Evolutionary conservation across 2,888 invertebrate species (phyloP), one percentile per base, ranked within the genome.

Genomic region (Mayetiola destructor): DNA sequence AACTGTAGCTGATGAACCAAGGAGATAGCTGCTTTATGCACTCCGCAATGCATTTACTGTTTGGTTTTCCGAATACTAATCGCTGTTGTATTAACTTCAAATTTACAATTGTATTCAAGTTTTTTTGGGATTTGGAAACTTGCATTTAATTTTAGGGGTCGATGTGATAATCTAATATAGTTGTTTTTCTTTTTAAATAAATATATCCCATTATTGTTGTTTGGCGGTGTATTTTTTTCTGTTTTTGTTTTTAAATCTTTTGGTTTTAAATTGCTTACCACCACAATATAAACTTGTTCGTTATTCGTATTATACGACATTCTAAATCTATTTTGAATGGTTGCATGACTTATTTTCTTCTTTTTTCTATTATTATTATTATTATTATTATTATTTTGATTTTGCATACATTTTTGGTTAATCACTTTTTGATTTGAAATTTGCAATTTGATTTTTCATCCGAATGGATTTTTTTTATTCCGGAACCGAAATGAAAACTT

Each of bases 81-180:
- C 48, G 48, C 27, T 4, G 27, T n/a, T 48, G 48, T 48, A 48
- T 48, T 48, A 48, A 48, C 48, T 48, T 14, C 21, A 21, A 14
- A 9, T 14, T 23, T 42, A 42, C 42, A 42, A n/a, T 42, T 42
- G 42, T 42, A 42, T 42, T 42, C 23, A 23, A 48, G n/a, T n/a
- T n/a, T n/a, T n/a, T n/a, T n/a, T n/a, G n/a, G n/a, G n/a, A 48
- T 48, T 27, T 48, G 48, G 27, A 48, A n/a, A n/a, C n/a, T 27
- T n/a, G n/a, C 16, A 27, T 27, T 48, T 23, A 48, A 48, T 48
- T 48, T 27, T n/a, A 48, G 48, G 48, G 48, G 48, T n/a, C n/a
- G n/a, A n/a, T n/a, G n/a, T n/a, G 23, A n/a, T 48, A 48, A 48
- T 48, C 48, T 48, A 48, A 48, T 48, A 48, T 27, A 48, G 48